Base-by-base conservation (phyloP, 2,113 vertebrate genomes). In the Toxotes jaculatrix region DNA sequence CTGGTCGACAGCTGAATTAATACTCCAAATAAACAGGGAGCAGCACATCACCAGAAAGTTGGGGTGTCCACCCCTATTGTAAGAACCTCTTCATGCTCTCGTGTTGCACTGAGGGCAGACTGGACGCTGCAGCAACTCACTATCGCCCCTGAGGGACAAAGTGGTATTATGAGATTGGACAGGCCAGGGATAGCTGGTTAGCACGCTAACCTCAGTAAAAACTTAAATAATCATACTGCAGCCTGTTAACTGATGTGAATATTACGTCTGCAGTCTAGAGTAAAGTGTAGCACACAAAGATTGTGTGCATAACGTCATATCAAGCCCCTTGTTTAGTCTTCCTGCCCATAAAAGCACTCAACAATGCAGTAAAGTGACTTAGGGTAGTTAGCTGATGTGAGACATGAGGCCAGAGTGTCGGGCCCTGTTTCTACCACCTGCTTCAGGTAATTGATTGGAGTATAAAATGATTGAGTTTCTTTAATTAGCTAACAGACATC, bases 401-500 rank as follows among this genome's bases (percentile, higher is more conserved):
- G 89, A 92, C 87, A 88, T 66, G 77, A 85, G 82, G 86, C 86
- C 87, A 84, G 69, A 80, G 73, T 78, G 86, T 80, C 75, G 36
- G 82, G 72, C 79, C 75, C 80, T 67, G 78, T 80, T 86, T 87
- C 90, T 79, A 82, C 76, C 85, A 87, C 84, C 87, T 91, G 84
- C 88, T 89, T 51, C 89, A 90, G 88, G 92, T 95, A 95, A 94
- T 94, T 94, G 94, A 95, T 94, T 93, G 53, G 61, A 4, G 74
- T 80, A 77, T 87, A 94, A 93, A 89, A 77, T 89, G 93, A 94
- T 90, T 93, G 89, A 93, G 86, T 89, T 82, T 93, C 83, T 94
- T 96, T 93, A 95, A 96, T 95, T 94, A 93, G 85, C 94, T 91
- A 92, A 92, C 88, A 79, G 86, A 91, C 79, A 75, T 84, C 84